These are phyloP conservation scores for Leptosomus discolor DNA, from an alignment of 2,113 vertebrate genomes.

Conservation along the genomic window DNA sequence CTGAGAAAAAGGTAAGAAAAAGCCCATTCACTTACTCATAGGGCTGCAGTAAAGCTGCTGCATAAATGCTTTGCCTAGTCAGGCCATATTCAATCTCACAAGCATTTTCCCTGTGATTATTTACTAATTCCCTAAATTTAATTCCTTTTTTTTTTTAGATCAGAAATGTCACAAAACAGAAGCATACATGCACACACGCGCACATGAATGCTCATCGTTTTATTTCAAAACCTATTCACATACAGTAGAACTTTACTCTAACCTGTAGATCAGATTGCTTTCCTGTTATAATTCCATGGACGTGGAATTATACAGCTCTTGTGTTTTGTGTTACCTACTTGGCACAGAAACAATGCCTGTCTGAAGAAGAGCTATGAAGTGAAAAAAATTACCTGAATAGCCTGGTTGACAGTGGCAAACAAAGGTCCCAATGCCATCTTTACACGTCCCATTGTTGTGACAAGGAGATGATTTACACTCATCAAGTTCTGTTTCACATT, in stretches of 20 bases:
- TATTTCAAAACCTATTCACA: not conserved
- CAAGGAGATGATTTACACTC: slow-evolving; percentile 92
- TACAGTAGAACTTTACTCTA: not conserved
- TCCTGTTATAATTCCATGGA: not conserved
- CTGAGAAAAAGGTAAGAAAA: not conserved
- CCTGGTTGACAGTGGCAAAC: slow-evolving; percentile 88
- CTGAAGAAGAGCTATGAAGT: not conserved
- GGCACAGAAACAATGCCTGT: not conserved
- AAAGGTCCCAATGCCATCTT: slow-evolving; percentile 84
- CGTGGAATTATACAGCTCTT: not conserved
- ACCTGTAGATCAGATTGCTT: not conserved
- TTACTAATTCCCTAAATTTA: not conserved
- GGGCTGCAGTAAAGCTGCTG: not conserved
- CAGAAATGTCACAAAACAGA: not conserved
- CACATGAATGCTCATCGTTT: not conserved
- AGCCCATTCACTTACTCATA: not conserved
- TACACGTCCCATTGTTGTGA: slow-evolving; percentile 86
- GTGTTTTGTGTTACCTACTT: not conserved
- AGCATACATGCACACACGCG: not conserved
- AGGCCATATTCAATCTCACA: not conserved
- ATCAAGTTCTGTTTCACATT: slow-evolving; percentile 91
- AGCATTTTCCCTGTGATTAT: not conserved
- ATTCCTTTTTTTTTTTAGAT: not conserved
- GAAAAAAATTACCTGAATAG: slow-evolving; percentile 81
- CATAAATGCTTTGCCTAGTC: not conserved